Evolutionary conservation across 2,797 vertebrate genomes (phyloP), one percentile per base, ranked within the genome.

Genomic region (Lepus oiostolus): DNA sequence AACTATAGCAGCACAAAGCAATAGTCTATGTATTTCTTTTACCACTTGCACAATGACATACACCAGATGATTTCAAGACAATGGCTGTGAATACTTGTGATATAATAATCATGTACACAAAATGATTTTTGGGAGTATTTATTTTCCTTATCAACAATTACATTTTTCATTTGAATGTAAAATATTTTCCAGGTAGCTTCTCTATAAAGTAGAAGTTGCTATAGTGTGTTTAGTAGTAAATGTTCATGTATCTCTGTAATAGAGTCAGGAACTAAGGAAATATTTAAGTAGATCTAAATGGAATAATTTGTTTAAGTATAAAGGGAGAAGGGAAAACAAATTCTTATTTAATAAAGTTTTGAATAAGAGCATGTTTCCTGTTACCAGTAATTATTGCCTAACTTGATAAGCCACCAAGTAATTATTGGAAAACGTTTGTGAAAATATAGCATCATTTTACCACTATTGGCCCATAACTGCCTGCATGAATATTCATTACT

Each of bases 351-450:
- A 60, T 68, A 90, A 92, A 93, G 4, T 4, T 77, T 96, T 96
- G 72, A 91, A 80, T 30, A 80, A 6, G 96, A 91, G 75, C 58
- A 96, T 79, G 85, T 58, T 83, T 93, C 71, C 72, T 42, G 32
- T 89, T 96, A 80, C 91, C 47, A 58, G 85, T 80, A 97, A 95
- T 93, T 74, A 91, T 90, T 97, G 85, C 62, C 63, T 95, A 93
- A 97, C 52, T 19, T 96, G 89, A 94, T 91, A 97, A 96, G 90
- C 4, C 28, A 92, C 9, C 76, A 89, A 96, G 26, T 74, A 77
- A 42, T 75, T 92, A 93, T 95, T 95, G 97, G 97, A 97, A 98
- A 97, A 93, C n/a, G 13, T 97, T 97, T 97, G 30, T 47, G 95
- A 97, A 97, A 96, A 97, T 60, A 94, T 67, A 92, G 22, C 94